Evolutionary conservation across 1,140 invertebrate species (phyloP).

Genomic region (Apis dorsata): DNA sequence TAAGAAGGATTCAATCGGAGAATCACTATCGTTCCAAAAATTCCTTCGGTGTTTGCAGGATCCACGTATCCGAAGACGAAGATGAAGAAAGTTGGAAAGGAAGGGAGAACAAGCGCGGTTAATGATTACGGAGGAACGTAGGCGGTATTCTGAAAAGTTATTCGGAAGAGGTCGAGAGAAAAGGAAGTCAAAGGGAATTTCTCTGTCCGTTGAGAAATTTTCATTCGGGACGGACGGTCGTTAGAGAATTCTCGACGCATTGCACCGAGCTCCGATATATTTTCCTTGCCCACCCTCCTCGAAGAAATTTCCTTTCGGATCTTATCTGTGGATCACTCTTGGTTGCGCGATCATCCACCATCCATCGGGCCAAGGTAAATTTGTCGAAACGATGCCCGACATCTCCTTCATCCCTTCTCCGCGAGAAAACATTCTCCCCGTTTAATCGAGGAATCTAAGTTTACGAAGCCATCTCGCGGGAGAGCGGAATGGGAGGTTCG

Average conservation of each 20-base stretch:
- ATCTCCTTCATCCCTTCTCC: not conserved
- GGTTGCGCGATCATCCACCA: not conserved
- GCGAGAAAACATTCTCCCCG: constrained; percentile 24
- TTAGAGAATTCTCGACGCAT: not conserved
- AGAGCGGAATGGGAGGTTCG: not conserved
- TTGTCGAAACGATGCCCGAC: not conserved
- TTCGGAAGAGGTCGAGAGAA: not conserved
- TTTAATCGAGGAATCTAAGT: constrained; percentile 25
- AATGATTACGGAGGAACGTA: not conserved
- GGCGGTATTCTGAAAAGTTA: not conserved
- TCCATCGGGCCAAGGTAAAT: not conserved
- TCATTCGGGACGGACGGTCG: constrained; percentile 5
- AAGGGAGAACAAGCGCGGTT: not conserved
- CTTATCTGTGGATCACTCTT: not conserved
- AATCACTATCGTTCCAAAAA: no score
- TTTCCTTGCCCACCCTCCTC: not conserved
- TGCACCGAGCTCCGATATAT: not conserved
- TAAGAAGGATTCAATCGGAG: no score
- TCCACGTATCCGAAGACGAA: constrained; percentile 41
- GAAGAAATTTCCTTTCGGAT: not conserved
- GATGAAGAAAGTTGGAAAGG: not conserved
- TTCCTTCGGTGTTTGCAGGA: not conserved
- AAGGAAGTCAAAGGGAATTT: constrained; percentile 6
- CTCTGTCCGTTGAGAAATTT: not conserved
- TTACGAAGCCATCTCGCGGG: constrained; percentile 16